Evolutionary conservation across 2,797 vertebrate genomes (phyloP), one percentile per base, ranked within the genome.

Genomic region (Liparis tanakae): DNA sequence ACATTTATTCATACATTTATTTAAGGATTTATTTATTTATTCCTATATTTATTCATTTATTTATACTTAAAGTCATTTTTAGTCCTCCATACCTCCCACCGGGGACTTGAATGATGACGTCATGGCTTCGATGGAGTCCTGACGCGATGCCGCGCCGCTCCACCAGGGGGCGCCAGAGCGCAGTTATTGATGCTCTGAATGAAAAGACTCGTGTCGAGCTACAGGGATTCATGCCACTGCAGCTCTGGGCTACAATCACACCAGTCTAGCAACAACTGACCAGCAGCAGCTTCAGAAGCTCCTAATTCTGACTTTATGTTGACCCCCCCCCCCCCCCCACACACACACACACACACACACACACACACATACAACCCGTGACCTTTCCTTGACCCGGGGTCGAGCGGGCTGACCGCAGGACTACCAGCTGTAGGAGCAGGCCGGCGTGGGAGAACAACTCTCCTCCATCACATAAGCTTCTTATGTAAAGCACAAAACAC

Each of bases 401-500:
- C 55, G 34, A 80, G 78, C 12, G 44, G 44, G 70, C 74, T 80
- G 84, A 88, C 83, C 81, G 25, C 80, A 54, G 84, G 61, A 55
- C 81, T 10, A 8, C 85, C 87, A 83, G 84, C 85, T 88, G 88
- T 70, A 83, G 39, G 73, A 80, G 54, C 20, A 3, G 72, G 60
- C 18, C 59, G 43, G 37, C 17, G 22, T 54, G 69, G 69, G 69
- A 69, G 69, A 66, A 78, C 89, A 81, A 78, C 78, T 80, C 89
- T 88, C 83, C 84, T 76, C 81, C 81, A 85, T 75, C 69, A 43
- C 70, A 76, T 94, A 94, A 94, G 86, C 92, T 88, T 77, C 88
- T 93, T 94, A 92, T 89, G 91, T 89, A 89, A 90, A 92, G 88
- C 87, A 91, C 87, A 85, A 93, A 93, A 94, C 90, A 90, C 80